A percentile compares a stretch with the other conserved stretches of the same genome.
phyloP scores from a whole-genome alignment of 2,797 vertebrate species.

The Parambassis ranga region DNA sequence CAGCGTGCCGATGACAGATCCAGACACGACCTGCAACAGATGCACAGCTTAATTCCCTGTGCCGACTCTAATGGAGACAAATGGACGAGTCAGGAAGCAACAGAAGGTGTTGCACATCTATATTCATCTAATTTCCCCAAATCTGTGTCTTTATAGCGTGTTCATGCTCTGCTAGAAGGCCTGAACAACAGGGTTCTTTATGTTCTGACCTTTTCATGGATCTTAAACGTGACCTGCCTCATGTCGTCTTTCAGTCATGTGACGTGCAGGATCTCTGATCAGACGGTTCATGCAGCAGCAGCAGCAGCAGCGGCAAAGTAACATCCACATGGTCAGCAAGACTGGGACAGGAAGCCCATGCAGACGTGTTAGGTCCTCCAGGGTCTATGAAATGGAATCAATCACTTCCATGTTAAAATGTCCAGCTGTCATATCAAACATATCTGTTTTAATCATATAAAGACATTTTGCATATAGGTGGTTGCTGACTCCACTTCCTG shows the following conservation, averaged over 20 bases:
- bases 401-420: too few species aligned
- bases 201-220: neutral
- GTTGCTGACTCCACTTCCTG: too few species aligned
- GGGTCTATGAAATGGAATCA: too few species aligned
- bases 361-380: too few species aligned
- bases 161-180: neutral
- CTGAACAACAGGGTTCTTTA: neutral
- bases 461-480: too few species aligned
- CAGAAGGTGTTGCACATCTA: constrained; percentile 68
- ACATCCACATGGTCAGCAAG: too few species aligned
- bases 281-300: too few species aligned
- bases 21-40: constrained; percentile 75
- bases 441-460: too few species aligned
- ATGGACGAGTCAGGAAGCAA: constrained; percentile 60
- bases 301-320: too few species aligned
- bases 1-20: constrained; percentile 55
- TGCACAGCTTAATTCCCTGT: constrained; percentile 74
- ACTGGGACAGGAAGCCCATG: too few species aligned
- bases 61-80: constrained; percentile 76
- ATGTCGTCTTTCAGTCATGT: neutral
- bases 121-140: constrained; percentile 54
- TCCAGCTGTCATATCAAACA: too few species aligned
- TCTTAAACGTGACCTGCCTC: neutral
- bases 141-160: constrained; percentile 19
- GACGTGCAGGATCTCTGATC: too few species aligned